phyloP scores from a whole-genome alignment of 1,140 invertebrate genomes.

The Rhagoletis pomonella region DNA sequence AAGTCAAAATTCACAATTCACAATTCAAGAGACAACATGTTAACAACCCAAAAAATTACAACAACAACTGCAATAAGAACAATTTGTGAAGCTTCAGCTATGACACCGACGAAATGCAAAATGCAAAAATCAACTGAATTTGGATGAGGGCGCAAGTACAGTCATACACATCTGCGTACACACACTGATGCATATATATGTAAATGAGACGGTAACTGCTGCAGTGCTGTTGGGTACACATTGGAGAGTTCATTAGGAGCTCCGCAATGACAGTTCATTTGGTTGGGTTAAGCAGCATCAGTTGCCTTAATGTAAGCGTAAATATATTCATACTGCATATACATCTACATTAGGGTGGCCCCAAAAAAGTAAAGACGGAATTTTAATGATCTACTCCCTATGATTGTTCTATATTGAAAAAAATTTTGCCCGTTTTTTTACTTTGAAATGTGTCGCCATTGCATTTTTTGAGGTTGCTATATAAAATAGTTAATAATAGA shows the following conservation, averaged over 20 bases:
- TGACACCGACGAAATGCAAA: conserved; percentile 34
- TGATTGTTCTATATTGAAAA: too few relatives aligned
- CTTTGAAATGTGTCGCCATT: background rate
- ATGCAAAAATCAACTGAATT: conserved; percentile 37
- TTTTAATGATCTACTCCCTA: too few relatives aligned
- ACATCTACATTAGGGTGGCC: too few relatives aligned
- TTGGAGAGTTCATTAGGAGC: conserved; percentile 50
- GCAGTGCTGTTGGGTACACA: conserved; percentile 25
- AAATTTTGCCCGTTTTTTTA: background rate
- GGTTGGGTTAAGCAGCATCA: conserved; percentile 21
- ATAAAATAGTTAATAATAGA: too few relatives aligned
- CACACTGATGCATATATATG: too few relatives aligned
- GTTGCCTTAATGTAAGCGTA: conserved; percentile 17
- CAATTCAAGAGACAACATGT: conserved; percentile 67
- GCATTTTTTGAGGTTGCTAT: too few relatives aligned
- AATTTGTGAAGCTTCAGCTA: background rate
- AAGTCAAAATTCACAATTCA: conserved; percentile 72
- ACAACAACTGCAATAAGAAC: background rate
- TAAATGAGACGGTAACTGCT: background rate
- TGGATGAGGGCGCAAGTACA: background rate
- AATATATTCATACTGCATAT: background rate
- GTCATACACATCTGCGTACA: background rate
- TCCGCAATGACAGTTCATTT: conserved; percentile 43
- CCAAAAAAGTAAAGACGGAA: too few relatives aligned
- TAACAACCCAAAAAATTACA: conserved; percentile 50